Conservation (phyloP, 2,888 invertebrate species). For the Agrilus biguttatus region DNA sequence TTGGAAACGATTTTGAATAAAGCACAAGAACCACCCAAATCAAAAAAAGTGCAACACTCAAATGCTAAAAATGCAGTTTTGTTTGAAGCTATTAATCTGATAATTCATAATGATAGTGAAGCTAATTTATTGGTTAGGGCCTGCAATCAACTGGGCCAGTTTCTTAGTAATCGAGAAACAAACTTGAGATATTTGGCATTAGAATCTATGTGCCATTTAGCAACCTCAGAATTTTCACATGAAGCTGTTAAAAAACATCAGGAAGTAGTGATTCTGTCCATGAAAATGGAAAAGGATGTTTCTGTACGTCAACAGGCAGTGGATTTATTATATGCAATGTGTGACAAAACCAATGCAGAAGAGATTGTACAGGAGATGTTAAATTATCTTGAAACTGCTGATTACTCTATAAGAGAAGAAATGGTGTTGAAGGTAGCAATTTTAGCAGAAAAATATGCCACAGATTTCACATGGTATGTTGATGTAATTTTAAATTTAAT, state of each 20-base stretch:
- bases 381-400: constrained; percentile 96
- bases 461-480: constrained; percentile 96
- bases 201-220: constrained; percentile 98
- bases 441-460: constrained; percentile 97
- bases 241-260: constrained; percentile 99
- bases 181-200: constrained; percentile 94
- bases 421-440: constrained; percentile 99
- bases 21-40: constrained; percentile 98
- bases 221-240: constrained; percentile 98
- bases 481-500: constrained; percentile 98
- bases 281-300: constrained; percentile 99
- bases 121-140: constrained; percentile 93
- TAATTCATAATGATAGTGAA: constrained; percentile 98
- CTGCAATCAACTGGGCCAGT: constrained; percentile 97
- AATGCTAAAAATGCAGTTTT: constrained; percentile 99
- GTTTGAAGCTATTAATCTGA: constrained; percentile 98
- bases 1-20: constrained; percentile 96
- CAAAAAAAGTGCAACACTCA: constrained; percentile 99
- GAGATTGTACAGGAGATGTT: constrained; percentile 99
- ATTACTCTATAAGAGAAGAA: constrained; percentile 98
- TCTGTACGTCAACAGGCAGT: constrained; percentile 97
- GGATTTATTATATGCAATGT: constrained; percentile 98
- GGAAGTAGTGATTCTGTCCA: constrained; percentile 95
- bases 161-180: constrained; percentile 92
- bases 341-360: constrained; percentile 97